phyloP scores from a whole-genome alignment of 1,140 invertebrate species.

The Philotrypesis tridentata region DNA sequence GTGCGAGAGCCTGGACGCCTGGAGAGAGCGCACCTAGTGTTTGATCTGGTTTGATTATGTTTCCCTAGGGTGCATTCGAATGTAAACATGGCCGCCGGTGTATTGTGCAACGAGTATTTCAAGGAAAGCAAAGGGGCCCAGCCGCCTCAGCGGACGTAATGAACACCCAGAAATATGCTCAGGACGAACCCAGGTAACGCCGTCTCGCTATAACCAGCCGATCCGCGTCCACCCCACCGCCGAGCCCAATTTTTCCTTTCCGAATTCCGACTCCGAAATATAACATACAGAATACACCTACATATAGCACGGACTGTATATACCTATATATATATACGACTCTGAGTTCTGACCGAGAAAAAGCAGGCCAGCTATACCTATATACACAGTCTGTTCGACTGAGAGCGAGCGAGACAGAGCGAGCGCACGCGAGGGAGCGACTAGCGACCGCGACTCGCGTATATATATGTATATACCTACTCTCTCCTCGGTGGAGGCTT shows the following conservation, averaged over 20 bases:
- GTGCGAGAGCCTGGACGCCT: neutral
- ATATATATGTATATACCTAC: too few species aligned
- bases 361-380: neutral
- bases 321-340: neutral
- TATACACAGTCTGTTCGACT: neutral
- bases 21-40: neutral
- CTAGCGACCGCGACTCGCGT: neutral
- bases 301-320: too few species aligned
- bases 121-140: conserved; percentile 49
- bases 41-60: too few species aligned
- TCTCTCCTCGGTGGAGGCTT: neutral
- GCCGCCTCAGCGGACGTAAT: conserved; percentile 50
- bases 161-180: conserved; percentile 56
- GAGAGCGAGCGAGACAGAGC: neutral
- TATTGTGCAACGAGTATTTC: conserved; percentile 60
- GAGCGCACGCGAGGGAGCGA: neutral
- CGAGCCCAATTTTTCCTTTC: neutral
- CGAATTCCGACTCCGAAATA: neutral
- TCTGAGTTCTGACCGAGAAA: conserved; percentile 13
- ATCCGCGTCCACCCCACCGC: neutral
- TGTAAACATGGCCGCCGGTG: conserved; percentile 66
- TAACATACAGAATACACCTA: neutral
- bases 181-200: conserved; percentile 60
- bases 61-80: conserved; percentile 57
- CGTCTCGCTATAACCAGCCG: conserved; percentile 5